Conservation (phyloP, 1,140 invertebrate genomes). For the Camponotus vicinus region DNA sequence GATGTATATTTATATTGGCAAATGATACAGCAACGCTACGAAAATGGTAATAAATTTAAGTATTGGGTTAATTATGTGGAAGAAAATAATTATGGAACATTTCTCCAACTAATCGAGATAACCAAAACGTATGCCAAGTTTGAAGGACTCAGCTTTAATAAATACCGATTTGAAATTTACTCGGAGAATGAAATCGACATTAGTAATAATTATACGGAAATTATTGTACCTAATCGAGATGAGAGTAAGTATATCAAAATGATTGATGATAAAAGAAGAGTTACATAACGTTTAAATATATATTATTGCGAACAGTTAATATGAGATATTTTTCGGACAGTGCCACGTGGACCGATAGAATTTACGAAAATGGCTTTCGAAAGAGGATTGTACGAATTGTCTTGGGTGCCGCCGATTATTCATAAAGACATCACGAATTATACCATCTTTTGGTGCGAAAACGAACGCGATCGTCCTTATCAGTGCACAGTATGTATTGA, state of each 20-base stretch:
- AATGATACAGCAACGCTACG: slow-evolving; percentile 87
- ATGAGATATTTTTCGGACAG: slow-evolving; percentile 75
- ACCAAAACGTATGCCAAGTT: slow-evolving; percentile 87
- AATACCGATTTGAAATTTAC: slow-evolving; percentile 86
- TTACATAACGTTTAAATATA: background rate
- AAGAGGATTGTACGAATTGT: slow-evolving; percentile 89
- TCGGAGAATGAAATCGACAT: slow-evolving; percentile 87
- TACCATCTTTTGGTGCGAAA: slow-evolving; percentile 92
- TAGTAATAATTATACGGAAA: slow-evolving; percentile 86
- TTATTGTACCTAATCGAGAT: slow-evolving; percentile 88
- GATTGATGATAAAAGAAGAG: background rate
- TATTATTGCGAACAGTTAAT: slow-evolving; percentile 7
- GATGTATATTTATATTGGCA: slow-evolving; percentile 91
- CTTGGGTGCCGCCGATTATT: slow-evolving; percentile 88
- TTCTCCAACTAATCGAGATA: slow-evolving; percentile 81
- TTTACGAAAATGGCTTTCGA: slow-evolving; percentile 91
- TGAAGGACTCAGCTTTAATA: slow-evolving; percentile 83
- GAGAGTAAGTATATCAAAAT: slow-evolving; percentile 85
- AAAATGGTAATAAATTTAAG: slow-evolving; percentile 88
- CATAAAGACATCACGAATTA: slow-evolving; percentile 86
- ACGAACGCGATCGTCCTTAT: slow-evolving; percentile 87
- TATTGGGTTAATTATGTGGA: slow-evolving; percentile 82
- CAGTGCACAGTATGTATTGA: slow-evolving; percentile 86
- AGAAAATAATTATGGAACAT: slow-evolving; percentile 79
- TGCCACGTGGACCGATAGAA: slow-evolving; percentile 86